Evolutionary conservation across 2,888 invertebrate species (phyloP).

Genomic region (Ophonus ardosiacus): DNA sequence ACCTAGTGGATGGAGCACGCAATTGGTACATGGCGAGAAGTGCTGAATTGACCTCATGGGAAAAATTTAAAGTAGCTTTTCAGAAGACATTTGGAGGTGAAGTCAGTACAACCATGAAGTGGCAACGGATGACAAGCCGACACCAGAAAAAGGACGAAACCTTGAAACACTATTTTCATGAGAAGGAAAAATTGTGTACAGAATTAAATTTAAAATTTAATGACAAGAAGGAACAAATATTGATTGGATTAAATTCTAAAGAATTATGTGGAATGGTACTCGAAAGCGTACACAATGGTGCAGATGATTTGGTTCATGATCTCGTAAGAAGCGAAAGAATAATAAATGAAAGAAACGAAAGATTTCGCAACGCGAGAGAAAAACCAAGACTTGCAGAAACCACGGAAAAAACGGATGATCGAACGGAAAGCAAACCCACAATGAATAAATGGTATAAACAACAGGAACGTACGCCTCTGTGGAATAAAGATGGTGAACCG

Average conservation of each 20-base stretch:
- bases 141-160: not conserved
- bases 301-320: constrained; percentile 15
- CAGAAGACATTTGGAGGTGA: constrained; percentile 48
- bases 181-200: constrained; percentile 10
- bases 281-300: not conserved
- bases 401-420: not conserved
- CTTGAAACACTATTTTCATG: not conserved
- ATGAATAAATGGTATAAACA: not conserved
- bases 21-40: constrained; percentile 27
- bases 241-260: constrained; percentile 20
- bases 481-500: not conserved
- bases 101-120: constrained; percentile 15
- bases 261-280: constrained; percentile 19
- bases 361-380: not conserved
- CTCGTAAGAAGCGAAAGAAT: not conserved
- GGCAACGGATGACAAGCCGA: constrained; percentile 24
- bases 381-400: not conserved
- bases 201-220: not conserved
- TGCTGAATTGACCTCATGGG: constrained; percentile 31
- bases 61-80: constrained; percentile 18
- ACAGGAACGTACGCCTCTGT: not conserved
- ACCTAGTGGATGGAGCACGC: constrained; percentile 17
- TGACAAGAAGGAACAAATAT: constrained; percentile 42
- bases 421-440: not conserved
- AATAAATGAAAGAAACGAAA: not conserved